Evolutionary conservation across 2,113 vertebrate genomes (phyloP).

Genomic region (Oryzias melastigma): DNA sequence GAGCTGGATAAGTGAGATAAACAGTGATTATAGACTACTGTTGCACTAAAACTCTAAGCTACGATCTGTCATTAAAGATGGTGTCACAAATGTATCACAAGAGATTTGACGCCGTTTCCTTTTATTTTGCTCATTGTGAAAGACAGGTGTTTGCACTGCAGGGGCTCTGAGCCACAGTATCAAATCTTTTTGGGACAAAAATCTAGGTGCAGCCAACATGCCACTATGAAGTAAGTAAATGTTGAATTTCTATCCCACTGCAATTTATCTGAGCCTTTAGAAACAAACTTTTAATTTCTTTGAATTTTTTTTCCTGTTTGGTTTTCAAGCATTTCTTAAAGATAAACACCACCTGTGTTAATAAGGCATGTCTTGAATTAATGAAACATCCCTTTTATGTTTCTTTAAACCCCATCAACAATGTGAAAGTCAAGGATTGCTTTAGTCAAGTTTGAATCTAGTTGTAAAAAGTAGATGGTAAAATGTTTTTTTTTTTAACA

Average conservation of each 20-base stretch:
- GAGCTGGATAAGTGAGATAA: constrained; percentile 78
- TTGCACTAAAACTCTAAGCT: constrained; percentile 85
- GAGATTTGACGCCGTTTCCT: constrained; percentile 57
- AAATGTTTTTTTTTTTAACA: no score
- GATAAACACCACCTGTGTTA: constrained; percentile 22
- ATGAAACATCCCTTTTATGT: constrained; percentile 56
- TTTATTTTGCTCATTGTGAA: constrained; percentile 33
- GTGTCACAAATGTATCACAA: constrained; percentile 53
- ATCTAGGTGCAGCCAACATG: constrained; percentile 48
- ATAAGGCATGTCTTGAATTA: constrained; percentile 71
- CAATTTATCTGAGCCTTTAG: constrained; percentile 94
- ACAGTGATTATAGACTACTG: constrained; percentile 79
- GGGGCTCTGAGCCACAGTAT: constrained; percentile 31
- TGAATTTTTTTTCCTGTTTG: constrained; percentile 36
- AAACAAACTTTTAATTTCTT: constrained; percentile 80
- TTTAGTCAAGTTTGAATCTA: constrained; percentile 64
- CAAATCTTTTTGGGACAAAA: constrained; percentile 27
- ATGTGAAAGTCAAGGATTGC: constrained; percentile 41
- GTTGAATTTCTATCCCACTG: constrained; percentile 85
- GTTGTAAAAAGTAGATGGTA: constrained; percentile 71
- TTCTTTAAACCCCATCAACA: constrained; percentile 48
- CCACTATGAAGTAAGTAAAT: constrained; percentile 61
- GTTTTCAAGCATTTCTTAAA: constrained; percentile 43
- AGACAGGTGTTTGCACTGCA: constrained; percentile 24
- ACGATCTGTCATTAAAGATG: constrained; percentile 61